Base-by-base conservation (phyloP, 1,140 invertebrate species). In the Paramacrobiotus metropolitanus region DNA sequence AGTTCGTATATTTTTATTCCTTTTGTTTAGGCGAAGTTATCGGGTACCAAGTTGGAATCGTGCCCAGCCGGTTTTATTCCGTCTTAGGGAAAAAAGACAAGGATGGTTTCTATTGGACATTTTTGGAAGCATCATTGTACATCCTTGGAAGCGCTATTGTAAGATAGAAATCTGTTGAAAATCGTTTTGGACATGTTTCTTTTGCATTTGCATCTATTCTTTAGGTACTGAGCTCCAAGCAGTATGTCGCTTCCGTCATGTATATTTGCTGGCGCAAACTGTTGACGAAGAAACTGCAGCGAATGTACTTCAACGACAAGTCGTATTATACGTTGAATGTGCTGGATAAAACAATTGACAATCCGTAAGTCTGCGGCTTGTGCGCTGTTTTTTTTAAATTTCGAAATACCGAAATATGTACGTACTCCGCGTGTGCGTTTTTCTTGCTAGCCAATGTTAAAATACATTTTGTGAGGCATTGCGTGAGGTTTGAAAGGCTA, bases 271-370 rank as follows among this genome's bases (percentile, higher is more conserved):
- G 76, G 73, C 65, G 78, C 44, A 67, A 73, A 48, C 60, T 70
- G 3, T 61, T 79, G 2, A 74, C 72, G 15, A 66, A 62, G 59
- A 62, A 65, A 40, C 63, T 79, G 9, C 78, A 80, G 65, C 30
- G 65, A n/a, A 34, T 68, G 20, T 79, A 80, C 67, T 79, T 79
- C 67, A 68, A 64, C 30, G 71, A 73, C 31, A 70, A 73, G 44
- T 66, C 71, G 18, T 79, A 75, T 64, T 79, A 78, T 66, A 66
- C 71, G 15, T 62, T 79, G 21, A 79, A 78, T 70, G 69, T 77
- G 28, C 30, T 77, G 2, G 68, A 75, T 59, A 70, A 72, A 61
- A 67, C 61, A 28, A 67, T 77, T 34, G 78, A 79, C 66, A 79
- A 80, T 67, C 76, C 77, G 76, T 77, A 68, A 71, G 75, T 70